Percentiles rank a stretch among this genome's conserved stretches.
Conservation (phyloP, 2,888 invertebrate species). For the Atethmia centrago region DNA sequence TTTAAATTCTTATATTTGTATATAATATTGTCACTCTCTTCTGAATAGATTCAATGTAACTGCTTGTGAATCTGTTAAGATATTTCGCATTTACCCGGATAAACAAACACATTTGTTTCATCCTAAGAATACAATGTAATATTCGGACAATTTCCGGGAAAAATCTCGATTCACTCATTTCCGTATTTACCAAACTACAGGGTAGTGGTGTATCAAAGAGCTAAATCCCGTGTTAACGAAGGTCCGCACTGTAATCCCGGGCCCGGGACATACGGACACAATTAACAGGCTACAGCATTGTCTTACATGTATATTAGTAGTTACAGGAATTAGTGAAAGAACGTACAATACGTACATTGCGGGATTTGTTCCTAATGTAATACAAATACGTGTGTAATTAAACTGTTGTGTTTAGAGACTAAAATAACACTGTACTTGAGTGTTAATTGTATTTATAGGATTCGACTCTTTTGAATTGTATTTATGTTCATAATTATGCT, state of each 20-base stretch:
- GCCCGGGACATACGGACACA: conserved; percentile 73
- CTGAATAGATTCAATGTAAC: background rate
- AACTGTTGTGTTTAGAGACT: conserved; percentile 21
- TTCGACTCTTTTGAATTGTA: background rate
- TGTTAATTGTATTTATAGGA: conserved; percentile 2
- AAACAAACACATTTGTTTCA: conserved; percentile 33
- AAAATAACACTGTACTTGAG: conserved; percentile 7
- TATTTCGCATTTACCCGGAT: conserved; percentile 8
- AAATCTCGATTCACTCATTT: conserved; percentile 59
- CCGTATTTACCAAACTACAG: conserved; percentile 61
- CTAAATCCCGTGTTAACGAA: conserved; percentile 84
- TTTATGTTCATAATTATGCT: background rate
- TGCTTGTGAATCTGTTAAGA: background rate
- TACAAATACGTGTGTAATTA: conserved; percentile 57
- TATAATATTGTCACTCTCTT: background rate
- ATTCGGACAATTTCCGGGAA: conserved; percentile 42
- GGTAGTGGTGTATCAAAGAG: conserved; percentile 74
- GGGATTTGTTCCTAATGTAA: conserved; percentile 54
- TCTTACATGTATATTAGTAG: conserved; percentile 65
- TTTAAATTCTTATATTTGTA: too few species aligned
- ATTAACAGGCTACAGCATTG: conserved; percentile 77
- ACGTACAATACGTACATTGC: conserved; percentile 25
- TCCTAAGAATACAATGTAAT: conserved; percentile 36
- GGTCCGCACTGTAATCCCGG: conserved; percentile 77
- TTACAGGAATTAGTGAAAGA: conserved; percentile 57